A percentile compares a stretch with the other conserved stretches of the same genome.
Evolutionary conservation across 2,113 vertebrate genomes (phyloP).

Genomic region (Megaceryle torquata): DNA sequence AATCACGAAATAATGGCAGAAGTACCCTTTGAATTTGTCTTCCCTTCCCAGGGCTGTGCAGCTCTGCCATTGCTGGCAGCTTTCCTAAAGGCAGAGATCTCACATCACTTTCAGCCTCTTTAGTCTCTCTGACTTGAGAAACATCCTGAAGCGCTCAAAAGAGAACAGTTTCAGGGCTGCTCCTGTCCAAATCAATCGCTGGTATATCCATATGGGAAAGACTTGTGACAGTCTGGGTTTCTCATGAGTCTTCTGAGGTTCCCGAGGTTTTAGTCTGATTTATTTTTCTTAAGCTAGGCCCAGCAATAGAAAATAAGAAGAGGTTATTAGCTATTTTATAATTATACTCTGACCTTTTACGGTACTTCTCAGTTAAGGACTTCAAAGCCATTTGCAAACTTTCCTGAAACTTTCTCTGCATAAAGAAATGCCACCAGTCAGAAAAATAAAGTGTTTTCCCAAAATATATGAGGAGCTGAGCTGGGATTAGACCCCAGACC

Average conservation of each 20-base stretch:
- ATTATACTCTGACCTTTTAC: not conserved
- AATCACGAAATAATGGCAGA: not conserved
- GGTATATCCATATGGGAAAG: not conserved
- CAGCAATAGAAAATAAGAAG: constrained; percentile 9
- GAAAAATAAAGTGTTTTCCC: constrained; percentile 9
- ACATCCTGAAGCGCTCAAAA: not conserved
- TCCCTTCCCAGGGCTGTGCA: not conserved
- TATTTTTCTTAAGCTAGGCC: not conserved
- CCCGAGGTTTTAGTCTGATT: not conserved
- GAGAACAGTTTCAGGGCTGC: not conserved
- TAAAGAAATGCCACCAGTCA: not conserved
- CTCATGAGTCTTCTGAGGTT: not conserved
- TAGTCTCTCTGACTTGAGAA: not conserved
- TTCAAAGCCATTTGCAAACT: constrained; percentile 14
- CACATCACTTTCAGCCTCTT: not conserved
- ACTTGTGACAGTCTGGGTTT: not conserved
- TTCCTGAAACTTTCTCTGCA: not conserved
- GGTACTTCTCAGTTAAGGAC: not conserved
- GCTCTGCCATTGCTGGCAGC: not conserved
- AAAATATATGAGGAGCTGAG: constrained; percentile 5
- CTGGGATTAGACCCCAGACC: constrained; percentile 28
- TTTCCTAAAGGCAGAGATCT: not conserved
- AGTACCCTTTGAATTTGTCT: not conserved
- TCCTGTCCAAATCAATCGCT: accelerated
- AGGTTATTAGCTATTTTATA: constrained; percentile 16